A percentile compares a stretch with the other conserved stretches of the same genome.
phyloP scores from a whole-genome alignment of 64 coral and sea anemone species.

The Platygyra sinensis region DNA sequence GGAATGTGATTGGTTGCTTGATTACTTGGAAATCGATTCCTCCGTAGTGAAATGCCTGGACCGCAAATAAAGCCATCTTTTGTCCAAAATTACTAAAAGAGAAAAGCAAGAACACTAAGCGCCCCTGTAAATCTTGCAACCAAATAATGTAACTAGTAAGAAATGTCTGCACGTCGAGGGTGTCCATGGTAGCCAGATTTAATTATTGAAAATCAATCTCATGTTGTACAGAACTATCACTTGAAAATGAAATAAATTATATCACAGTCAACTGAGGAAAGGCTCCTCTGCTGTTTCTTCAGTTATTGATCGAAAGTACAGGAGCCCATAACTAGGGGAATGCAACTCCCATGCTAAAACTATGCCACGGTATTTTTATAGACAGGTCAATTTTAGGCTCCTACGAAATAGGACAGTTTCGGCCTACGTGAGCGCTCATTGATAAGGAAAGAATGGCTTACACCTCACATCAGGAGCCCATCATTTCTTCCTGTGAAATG shows the following conservation, averaged over 20 bases:
- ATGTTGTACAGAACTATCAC: slow-evolving; percentile 35
- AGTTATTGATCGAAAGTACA: no score
- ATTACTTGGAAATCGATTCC: slow-evolving; percentile 84
- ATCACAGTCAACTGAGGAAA: not conserved
- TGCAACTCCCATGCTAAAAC: no score
- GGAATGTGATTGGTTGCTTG: slow-evolving; percentile 81
- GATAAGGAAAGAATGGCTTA: no score
- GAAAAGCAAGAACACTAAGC: not conserved
- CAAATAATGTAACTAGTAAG: not conserved
- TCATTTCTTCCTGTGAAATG: no score
- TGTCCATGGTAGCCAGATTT: not conserved
- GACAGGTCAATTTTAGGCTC: no score
- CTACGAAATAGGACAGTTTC: no score
- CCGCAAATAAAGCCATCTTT: slow-evolving; percentile 56
- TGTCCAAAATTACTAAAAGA: not conserved
- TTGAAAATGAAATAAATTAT: not conserved
- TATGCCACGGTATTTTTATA: no score
- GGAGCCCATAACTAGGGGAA: no score
- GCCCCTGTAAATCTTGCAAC: not conserved
- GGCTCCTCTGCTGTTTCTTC: not conserved
- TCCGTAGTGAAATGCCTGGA: slow-evolving; percentile 89
- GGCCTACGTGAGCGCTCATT: no score
- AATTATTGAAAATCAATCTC: not conserved
- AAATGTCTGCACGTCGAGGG: not conserved
- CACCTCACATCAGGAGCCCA: no score